Base-by-base conservation (phyloP, 2,888 invertebrate species). In the Callinectes sapidus region DNA sequence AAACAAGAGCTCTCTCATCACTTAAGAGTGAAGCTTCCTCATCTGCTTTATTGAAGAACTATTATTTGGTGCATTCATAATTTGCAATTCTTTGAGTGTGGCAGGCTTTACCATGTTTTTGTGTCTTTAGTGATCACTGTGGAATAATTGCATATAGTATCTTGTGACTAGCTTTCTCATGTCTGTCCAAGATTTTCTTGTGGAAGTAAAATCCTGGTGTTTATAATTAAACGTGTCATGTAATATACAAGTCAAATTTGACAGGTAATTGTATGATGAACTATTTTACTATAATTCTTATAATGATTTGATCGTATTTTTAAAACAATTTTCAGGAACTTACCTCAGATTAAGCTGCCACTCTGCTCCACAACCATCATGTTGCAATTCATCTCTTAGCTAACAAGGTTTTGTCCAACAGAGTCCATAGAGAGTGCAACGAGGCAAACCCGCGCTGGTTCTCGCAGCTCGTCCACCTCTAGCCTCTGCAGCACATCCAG, bases 401-500 rank as follows among this genome's bases (percentile, higher is more conserved):
- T 90, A 42, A 66, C 28, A 10, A 42, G 10, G 32, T 14, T 18
- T 39, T 18, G 16, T 39, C 42, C 32, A 42, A n/a, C 90, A 93
- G 93, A 93, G 55, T 94, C 91, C 39, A 92, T 94, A 55, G 94
- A 94, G 85, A 92, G 92, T 91, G 94, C 92, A 13, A 94, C 94
- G 14, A 61, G 89, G 28, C 94, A 94, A 87, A 92, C 92, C 5
- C 92, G 92, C 16, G 92, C 94, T 23, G 91, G 92, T 16, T 94
- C 94, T 6, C 71, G 94, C 61, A 92, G 92, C 48, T 94, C 94
- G 23, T 94, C 94, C 61, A 92, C 94, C 39, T 94, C 94, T 28
- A 94, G 94, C 71, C 39, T 94, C 28, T 90, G 96, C 95, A 97
- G 97, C 94, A 95, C 96, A 89, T 96, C 96, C 2, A 96, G 96